phyloP scores from a whole-genome alignment of 1,140 invertebrate genomes.

The Theocolax elegans region DNA sequence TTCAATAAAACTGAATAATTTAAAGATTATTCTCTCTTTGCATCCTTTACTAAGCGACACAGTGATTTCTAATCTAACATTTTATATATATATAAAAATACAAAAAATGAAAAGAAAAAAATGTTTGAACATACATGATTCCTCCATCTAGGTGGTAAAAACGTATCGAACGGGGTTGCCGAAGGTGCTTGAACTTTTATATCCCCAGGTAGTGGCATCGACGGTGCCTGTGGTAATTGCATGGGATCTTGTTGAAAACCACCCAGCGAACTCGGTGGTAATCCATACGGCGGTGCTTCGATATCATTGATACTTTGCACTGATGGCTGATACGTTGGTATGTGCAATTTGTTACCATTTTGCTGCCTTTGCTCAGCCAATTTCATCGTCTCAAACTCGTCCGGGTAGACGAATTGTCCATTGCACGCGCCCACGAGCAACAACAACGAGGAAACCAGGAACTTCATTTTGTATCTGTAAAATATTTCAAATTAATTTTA shows the following conservation, averaged over 20 bases:
- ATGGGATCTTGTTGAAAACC: not conserved
- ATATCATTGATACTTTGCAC: not conserved
- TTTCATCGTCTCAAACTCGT: constrained; percentile 46
- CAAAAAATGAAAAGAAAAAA: too few relatives aligned
- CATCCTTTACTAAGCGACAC: too few relatives aligned
- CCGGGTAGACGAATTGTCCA: constrained; percentile 55
- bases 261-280: too few relatives aligned
- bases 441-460: constrained; percentile 36
- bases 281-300: not conserved
- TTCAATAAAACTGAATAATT: too few relatives aligned
- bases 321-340: not conserved
- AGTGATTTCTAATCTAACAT: too few relatives aligned
- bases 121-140: constrained; percentile 24
- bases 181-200: not conserved
- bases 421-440: constrained; percentile 12
- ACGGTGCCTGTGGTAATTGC: not conserved
- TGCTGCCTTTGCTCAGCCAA: not conserved
- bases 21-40: too few relatives aligned
- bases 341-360: too few relatives aligned
- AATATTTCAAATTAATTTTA: too few relatives aligned
- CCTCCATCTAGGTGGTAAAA: constrained; percentile 1
- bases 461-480: not conserved
- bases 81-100: too few relatives aligned
- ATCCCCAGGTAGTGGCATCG: not conserved
- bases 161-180: not conserved